Evolutionary conservation across 2,113 vertebrate genomes (phyloP), one percentile per base, ranked within the genome.

Genomic region (Dasypus novemcinctus): DNA sequence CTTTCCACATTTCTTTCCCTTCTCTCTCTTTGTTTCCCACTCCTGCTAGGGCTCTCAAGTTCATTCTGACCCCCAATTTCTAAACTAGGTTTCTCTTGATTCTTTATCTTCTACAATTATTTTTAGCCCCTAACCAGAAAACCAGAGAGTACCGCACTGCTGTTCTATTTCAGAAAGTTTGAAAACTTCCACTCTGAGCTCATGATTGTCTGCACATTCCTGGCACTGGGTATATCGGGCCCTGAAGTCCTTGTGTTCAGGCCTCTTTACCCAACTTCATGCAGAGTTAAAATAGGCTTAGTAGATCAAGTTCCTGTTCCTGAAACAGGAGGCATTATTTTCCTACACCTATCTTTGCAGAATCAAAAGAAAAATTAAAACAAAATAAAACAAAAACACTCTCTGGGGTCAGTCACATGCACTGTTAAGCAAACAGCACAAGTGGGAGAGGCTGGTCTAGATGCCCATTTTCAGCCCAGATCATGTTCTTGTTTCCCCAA

Each of bases 301-400:
- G 72, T 83, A 43, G 27, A 36, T 80, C 4, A 21, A 78, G 10
- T 52, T 92, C 82, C 93, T 64, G 49, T 82, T n/a, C 36, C 81
- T 93, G 96, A 93, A 96, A 97, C 76, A 18, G 25, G 74, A 97
- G 96, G 93, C 89, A 57, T 92, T 97, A 75, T 97, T 97, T 95
- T 95, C 76, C 88, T 96, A 71, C 38, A 97, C 89, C 91, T 96
- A 31, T 92, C 95, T 94, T 96, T 71, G 69, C 61, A 43, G 43
- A 72, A 96, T 96, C 96, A 97, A 95, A 97, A 96, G 93, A 94
- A 96, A 93, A 96, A 49, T 84, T 25, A 76, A 93, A 96, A 78
- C 83, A 82, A 93, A 96, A 94, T 57, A 88, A 95, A 96, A 80
- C 68, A 92, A 92, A 54, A 96, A 81, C 33, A 12, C 91, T 92